Conservation (phyloP, 1,140 invertebrate species). For the Sitodiplosis mosellana region DNA sequence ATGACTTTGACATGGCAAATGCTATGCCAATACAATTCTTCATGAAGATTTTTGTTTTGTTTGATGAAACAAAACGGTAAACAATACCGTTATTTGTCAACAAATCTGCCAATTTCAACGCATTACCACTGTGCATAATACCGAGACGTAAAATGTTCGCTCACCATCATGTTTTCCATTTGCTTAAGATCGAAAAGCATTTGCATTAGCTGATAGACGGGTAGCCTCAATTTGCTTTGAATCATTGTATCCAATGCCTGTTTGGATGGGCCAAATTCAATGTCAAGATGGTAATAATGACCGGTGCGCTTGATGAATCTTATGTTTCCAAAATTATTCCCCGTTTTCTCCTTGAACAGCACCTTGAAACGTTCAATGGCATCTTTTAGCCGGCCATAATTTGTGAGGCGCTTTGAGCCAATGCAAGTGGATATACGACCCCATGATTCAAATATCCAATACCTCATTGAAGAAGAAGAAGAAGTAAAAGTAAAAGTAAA, state of each 20-base stretch:
- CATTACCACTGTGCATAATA: no score
- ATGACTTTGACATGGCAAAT: no score
- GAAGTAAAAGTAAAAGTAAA: neutral
- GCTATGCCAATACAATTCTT: no score
- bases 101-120: no score
- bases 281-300: conserved; percentile 65
- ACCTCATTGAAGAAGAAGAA: conserved; percentile 39
- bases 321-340: conserved; percentile 54
- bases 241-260: conserved; percentile 10
- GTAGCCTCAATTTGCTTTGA: conserved; percentile 48
- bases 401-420: conserved; percentile 60
- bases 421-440: conserved; percentile 89
- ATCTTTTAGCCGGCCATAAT: conserved; percentile 28
- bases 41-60: no score
- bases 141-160: no score
- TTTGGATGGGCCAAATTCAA: conserved; percentile 35
- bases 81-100: no score
- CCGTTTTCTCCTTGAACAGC: conserved; percentile 67
- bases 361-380: conserved; percentile 47
- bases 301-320: conserved; percentile 59
- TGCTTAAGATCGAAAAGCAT: conserved; percentile 79
- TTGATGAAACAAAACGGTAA: no score
- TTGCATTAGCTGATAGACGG: conserved; percentile 67
- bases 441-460: conserved; percentile 80
- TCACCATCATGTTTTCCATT: conserved; percentile 85